A percentile compares a stretch with the other conserved stretches of the same genome.
These are phyloP conservation scores for Acestrorhynchus altus DNA, from an alignment of 2,797 vertebrate species.

Conservation along the genomic window DNA sequence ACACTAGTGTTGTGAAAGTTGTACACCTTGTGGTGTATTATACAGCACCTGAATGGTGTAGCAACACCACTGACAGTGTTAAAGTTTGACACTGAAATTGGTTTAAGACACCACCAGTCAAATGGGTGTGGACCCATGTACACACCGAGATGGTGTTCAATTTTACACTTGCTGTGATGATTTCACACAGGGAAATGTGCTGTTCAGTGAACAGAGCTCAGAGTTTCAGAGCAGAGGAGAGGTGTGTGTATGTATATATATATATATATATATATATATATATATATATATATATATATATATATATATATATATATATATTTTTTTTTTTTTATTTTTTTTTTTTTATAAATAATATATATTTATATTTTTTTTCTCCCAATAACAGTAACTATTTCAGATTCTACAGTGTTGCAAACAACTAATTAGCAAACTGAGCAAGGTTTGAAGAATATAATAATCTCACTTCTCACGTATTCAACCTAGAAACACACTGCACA, in stretches of 20 bases:
- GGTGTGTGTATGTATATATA: too few relatives aligned
- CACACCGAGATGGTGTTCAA: neutral
- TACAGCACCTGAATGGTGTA: neutral
- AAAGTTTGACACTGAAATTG: neutral
- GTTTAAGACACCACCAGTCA: neutral
- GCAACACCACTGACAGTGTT: neutral
- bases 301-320: neutral
- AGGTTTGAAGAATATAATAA: neutral
- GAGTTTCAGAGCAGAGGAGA: neutral
- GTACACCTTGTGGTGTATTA: neutral
- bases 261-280: neutral
- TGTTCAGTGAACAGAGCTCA: neutral
- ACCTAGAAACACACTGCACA: neutral
- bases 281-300: neutral
- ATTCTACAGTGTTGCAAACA: neutral
- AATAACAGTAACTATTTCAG: neutral
- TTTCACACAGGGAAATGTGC: neutral
- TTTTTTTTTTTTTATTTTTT: too few relatives aligned
- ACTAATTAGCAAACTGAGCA: neutral
- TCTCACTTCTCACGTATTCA: neutral
- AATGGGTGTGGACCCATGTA: neutral
- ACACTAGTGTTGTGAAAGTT: neutral
- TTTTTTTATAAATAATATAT: too few relatives aligned
- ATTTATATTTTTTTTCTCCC: neutral
- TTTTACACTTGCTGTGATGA: neutral